These are phyloP conservation scores for Nyctibius bracteatus DNA, from an alignment of 2,113 vertebrate genomes.

Conservation along the genomic window DNA sequence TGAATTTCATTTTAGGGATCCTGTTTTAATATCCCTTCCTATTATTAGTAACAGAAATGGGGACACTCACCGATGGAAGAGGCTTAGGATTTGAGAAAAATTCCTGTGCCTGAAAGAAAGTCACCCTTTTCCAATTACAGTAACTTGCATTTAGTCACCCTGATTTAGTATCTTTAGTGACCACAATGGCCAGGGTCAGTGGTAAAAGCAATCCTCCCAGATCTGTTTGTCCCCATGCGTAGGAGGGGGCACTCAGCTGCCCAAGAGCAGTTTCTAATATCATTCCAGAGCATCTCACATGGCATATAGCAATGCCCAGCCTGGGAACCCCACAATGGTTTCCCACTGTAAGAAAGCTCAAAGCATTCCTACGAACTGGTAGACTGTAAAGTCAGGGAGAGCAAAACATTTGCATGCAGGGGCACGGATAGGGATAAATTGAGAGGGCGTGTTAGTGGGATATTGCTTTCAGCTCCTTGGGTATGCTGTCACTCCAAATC, in stretches of 20 bases:
- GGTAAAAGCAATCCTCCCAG: background rate
- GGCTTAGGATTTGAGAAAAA: background rate
- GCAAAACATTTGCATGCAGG: background rate
- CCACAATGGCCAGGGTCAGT: fast-evolving
- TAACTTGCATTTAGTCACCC: background rate
- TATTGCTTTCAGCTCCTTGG: background rate
- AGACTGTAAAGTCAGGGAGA: background rate
- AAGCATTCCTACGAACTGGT: background rate
- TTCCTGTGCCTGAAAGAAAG: background rate
- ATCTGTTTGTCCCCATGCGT: background rate
- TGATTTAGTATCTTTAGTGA: background rate
- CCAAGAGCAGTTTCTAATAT: background rate
- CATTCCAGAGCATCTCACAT: background rate
- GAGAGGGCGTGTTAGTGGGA: background rate
- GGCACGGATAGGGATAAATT: background rate
- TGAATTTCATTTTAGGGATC: background rate
- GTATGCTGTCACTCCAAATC: background rate
- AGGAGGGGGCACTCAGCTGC: background rate
- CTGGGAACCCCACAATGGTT: background rate
- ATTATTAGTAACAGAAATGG: background rate
- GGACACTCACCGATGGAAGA: background rate
- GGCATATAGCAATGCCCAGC: background rate
- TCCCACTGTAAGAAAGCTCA: background rate
- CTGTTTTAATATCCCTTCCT: background rate
- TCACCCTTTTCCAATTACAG: background rate